Percentiles rank a stretch among this genome's conserved stretches.
phyloP scores from a whole-genome alignment of 2,113 vertebrate species.

The Megaleporinus macrocephalus region DNA sequence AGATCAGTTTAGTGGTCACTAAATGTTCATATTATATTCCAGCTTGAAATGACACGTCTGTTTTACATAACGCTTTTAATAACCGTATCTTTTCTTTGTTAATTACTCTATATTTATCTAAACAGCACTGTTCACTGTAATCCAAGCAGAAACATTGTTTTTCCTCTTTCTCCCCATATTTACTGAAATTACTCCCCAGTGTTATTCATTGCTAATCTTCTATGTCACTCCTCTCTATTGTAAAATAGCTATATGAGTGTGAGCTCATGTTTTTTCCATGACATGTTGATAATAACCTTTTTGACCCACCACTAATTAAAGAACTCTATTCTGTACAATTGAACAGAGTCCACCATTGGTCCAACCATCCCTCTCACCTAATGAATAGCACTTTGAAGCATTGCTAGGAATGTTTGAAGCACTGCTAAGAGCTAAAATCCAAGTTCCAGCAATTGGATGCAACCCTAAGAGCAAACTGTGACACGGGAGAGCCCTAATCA shows the following conservation, averaged over 20 bases:
- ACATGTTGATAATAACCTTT: background rate
- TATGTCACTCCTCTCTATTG: background rate
- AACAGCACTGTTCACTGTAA: background rate
- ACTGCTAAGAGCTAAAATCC: background rate
- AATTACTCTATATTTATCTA: background rate
- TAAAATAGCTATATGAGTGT: background rate
- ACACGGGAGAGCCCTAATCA: background rate
- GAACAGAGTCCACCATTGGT: background rate
- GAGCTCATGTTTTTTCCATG: background rate
- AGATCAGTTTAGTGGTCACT: background rate
- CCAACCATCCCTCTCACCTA: background rate
- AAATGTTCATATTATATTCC: background rate
- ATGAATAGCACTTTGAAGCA: background rate
- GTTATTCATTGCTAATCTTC: background rate
- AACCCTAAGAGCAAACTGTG: background rate
- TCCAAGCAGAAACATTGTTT: no score
- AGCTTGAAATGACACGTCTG: slow-evolving; percentile 12
- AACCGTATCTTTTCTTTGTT: no score
- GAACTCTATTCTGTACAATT: background rate
- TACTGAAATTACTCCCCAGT: background rate
- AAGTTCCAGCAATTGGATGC: background rate
- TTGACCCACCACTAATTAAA: background rate
- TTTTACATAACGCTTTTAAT: no score
- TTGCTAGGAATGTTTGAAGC: background rate
- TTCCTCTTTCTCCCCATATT: background rate